Base-by-base conservation (phyloP, 1,140 invertebrate genomes). In the Sycobia sp. region DNA sequence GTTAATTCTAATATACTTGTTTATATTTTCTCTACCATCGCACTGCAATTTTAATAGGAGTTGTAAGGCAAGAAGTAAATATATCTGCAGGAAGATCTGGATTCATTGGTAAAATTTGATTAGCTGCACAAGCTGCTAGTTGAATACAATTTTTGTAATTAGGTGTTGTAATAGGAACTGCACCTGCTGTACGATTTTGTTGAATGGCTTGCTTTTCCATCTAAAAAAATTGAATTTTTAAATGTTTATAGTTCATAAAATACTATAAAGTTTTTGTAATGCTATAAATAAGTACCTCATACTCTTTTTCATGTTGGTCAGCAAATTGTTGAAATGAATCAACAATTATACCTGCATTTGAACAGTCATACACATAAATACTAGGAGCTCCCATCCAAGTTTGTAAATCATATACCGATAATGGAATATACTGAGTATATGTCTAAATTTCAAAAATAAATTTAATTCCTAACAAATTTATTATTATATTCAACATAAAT, bases 311-410 rank as follows among this genome's bases (percentile, higher is more conserved):
- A 73, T 97, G 93, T 75, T 97, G 95, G 38, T 89, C 87, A 10
- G 94, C 94, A 83, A 97, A 98, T 70, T 90, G 87, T 71, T 93
- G 90, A 82, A 98, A 98, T 39, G 92, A 90, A 58, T 97, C 92
- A 27, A 98, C 89, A 70, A 98, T 97, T 55, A 96, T 92, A 39
- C 96, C 97, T 10, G 97, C 97, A 85, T 97, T 98, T 25, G 95
- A 97, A 83, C 97, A 99, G 80, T 99, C 97, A 83, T 98, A 99
- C 9, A 99, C 96, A 84, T 99, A 99, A 62, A 99, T 97, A 41
- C 96, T 98, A 7, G 97, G 97, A 53, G 93, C 91, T 53, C 95
- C 95, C 95, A 99, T 98, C 97, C 97, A 99, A 22, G 91, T 92
- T 84, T 99, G 97, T 49, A 99, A 86, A 84, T 99, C 97, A 80